Conservation (phyloP, 1,140 invertebrate genomes). For the Cherax quadricarinatus region DNA sequence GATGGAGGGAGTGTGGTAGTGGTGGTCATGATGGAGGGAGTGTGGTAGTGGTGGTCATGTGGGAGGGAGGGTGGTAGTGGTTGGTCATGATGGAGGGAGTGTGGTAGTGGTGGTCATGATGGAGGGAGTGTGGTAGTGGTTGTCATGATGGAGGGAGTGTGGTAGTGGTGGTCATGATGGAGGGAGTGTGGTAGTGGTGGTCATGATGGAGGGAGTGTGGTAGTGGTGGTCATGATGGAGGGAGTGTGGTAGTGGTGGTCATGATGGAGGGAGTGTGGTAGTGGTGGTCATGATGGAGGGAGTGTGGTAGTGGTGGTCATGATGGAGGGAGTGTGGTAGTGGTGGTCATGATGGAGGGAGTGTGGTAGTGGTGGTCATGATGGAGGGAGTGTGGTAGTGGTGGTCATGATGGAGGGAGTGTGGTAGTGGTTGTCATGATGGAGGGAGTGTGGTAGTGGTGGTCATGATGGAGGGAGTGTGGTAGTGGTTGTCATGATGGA, state of each 20-base stretch:
- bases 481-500: not conserved
- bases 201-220: not conserved
- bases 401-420: not conserved
- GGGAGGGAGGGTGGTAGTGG: too few relatives aligned
- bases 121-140: not conserved
- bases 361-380: not conserved
- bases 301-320: not conserved
- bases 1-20: too few relatives aligned
- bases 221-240: not conserved
- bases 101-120: not conserved
- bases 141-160: not conserved
- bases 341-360: not conserved
- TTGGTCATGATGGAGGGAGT: not conserved
- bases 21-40: not conserved
- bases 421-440: not conserved
- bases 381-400: not conserved
- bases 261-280: too few relatives aligned
- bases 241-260: too few relatives aligned
- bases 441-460: too few relatives aligned
- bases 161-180: not conserved
- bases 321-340: too few relatives aligned
- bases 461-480: not conserved
- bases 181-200: too few relatives aligned
- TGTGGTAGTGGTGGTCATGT: not conserved
- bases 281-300: not conserved